These are phyloP conservation scores for Cuculus canorus DNA, from an alignment of 2,797 vertebrate species.

Conservation along the genomic window DNA sequence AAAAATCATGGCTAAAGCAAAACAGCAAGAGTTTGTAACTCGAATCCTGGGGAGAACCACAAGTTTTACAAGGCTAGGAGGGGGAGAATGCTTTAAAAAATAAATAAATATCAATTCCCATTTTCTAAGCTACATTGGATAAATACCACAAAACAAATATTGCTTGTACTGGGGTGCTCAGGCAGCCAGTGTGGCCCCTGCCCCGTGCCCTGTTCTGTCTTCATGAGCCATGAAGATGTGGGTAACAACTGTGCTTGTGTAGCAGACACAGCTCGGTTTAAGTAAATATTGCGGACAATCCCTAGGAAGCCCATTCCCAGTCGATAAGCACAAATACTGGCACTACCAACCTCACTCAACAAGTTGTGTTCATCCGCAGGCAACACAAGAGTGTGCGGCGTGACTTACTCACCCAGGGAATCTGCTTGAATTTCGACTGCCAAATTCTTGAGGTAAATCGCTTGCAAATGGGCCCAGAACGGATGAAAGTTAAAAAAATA, in stretches of 20 bases:
- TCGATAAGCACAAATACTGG: neutral
- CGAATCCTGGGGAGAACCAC: neutral
- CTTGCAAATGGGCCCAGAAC: neutral
- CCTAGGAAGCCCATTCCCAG: neutral
- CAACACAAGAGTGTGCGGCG: neutral
- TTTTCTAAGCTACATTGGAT: neutral
- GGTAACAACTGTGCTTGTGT: neutral
- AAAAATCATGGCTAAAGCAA: neutral
- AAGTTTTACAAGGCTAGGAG: neutral
- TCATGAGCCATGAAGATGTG: neutral
- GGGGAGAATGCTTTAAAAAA: neutral
- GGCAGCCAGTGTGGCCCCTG: neutral
- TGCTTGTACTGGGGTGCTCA: neutral
- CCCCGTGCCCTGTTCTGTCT: neutral
- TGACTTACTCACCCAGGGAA: neutral
- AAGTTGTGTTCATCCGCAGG: neutral
- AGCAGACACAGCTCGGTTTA: neutral
- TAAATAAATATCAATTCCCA: neutral
- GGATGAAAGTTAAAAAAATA: neutral
- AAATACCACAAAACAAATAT: slow-evolving; percentile 6
- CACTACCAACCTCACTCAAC: neutral
- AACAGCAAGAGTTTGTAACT: slow-evolving; percentile 1
- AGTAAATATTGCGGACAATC: neutral
- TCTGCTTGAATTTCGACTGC: neutral
- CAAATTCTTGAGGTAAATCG: neutral